Evolutionary conservation across 2,888 invertebrate species (phyloP).

Genomic region (Aleiodes testaceus): DNA sequence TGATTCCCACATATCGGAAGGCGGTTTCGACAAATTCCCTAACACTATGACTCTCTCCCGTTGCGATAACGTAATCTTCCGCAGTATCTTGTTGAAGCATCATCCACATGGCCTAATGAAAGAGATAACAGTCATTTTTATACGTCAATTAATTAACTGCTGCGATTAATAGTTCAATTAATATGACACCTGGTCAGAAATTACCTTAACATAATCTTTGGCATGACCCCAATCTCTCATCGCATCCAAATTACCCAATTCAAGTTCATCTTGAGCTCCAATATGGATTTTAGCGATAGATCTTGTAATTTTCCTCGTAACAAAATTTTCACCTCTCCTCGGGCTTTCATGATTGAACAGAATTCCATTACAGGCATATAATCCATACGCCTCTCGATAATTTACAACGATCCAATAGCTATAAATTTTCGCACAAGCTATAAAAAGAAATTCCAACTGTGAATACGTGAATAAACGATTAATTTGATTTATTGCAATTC

Average conservation of each 20-base stretch:
- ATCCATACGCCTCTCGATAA: slow-evolving; percentile 94
- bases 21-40: slow-evolving; percentile 95
- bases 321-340: slow-evolving; percentile 96
- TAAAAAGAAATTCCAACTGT: slow-evolving; percentile 46
- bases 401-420: slow-evolving; percentile 97
- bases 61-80: slow-evolving; percentile 98
- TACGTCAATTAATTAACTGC: not conserved
- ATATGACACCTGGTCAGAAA: not conserved
- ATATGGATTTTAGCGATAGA: slow-evolving; percentile 97
- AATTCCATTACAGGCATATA: slow-evolving; percentile 97
- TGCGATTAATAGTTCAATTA: slow-evolving; percentile 11
- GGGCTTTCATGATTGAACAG: slow-evolving; percentile 98
- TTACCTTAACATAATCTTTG: slow-evolving; percentile 94
- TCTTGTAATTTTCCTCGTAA: slow-evolving; percentile 97
- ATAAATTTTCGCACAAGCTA: slow-evolving; percentile 96
- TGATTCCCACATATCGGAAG: slow-evolving; percentile 87
- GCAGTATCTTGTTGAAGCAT: slow-evolving; percentile 95
- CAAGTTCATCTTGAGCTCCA: slow-evolving; percentile 87
- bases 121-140: slow-evolving; percentile 19
- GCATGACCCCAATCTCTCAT: slow-evolving; percentile 99
- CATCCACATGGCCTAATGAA: slow-evolving; percentile 95
- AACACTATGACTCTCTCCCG: slow-evolving; percentile 95
- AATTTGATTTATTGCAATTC: too few species aligned
- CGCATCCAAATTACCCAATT: slow-evolving; percentile 96
- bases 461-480: too few species aligned